Conservation (phyloP, 37 sponge, comb jelly and placozoan genomes). For the Aplysina aerophoba region DNA sequence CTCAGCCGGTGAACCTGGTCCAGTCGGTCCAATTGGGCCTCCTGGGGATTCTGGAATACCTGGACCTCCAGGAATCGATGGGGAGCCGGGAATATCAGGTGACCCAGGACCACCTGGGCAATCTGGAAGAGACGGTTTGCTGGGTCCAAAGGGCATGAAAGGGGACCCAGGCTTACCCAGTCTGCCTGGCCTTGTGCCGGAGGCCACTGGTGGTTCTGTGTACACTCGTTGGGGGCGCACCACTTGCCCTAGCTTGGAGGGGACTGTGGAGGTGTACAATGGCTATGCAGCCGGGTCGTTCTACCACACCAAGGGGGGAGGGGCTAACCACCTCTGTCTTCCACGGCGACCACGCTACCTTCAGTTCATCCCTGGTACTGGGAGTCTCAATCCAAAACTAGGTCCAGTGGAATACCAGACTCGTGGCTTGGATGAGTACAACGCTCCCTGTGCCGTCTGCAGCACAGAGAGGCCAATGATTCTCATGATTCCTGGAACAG, state of each 20-base stretch:
- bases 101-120: slow-evolving; percentile 9
- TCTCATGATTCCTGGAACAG: slow-evolving; percentile 7
- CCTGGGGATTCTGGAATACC: slow-evolving; percentile 47
- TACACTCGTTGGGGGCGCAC: slow-evolving; percentile 31
- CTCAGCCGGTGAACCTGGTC: slow-evolving; percentile 46
- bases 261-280: not conserved
- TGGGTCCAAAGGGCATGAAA: slow-evolving; percentile 2
- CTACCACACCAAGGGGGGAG: slow-evolving; percentile 14
- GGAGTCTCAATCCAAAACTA: not conserved
- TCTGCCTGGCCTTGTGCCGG: too few species aligned
- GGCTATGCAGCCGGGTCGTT: slow-evolving; percentile 35
- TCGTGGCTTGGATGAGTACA: not conserved
- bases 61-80: slow-evolving; percentile 1
- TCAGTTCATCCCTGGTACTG: too few species aligned
- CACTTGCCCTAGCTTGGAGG: not conserved
- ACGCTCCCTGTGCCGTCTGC: slow-evolving; percentile 26
- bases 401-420: slow-evolving; percentile 18
- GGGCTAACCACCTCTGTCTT: slow-evolving; percentile 22
- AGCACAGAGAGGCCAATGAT: not conserved
- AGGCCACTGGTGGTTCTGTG: not conserved
- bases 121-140: slow-evolving; percentile 27
- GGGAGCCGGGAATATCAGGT: not conserved
- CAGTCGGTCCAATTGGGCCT: slow-evolving; percentile 45
- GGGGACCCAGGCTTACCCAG: too few species aligned
- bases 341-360: slow-evolving; percentile 2